Evolutionary conservation across 1,140 invertebrate species (phyloP), one percentile per base, ranked within the genome.

Genomic region (Drosophila tropicalis): DNA sequence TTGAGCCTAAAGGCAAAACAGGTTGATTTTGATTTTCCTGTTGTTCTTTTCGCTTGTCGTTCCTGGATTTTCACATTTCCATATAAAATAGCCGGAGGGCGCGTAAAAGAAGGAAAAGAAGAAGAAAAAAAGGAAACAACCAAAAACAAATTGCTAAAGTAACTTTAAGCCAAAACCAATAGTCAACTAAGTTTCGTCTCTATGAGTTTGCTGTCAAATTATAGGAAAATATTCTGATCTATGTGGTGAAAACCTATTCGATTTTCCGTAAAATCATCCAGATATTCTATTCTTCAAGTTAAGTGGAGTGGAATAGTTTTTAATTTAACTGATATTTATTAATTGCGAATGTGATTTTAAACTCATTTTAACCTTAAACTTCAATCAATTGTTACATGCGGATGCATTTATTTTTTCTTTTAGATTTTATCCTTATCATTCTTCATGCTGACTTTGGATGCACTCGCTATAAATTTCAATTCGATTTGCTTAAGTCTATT

Each of bases 401-500:
- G 4, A 29, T 5, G 5, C 29, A 29, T 29, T 29, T 5, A 29
- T 29, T 29, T 29, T 29, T 6, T 29, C 5, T 29, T 51, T 15
- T 47, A 9, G 17, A 9, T 15, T 15, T 5, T 47, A 17, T 17
- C 5, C 12, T 19, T 5, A 15, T 51, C 10, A 9, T 22, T 51
- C 12, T 51, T 51, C 22, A 3, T 12, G 1, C 17, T 51, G 9
- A 12, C 12, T 22, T 51, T 47, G 15, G 17, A 44, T 44, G 17
- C 15, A 17, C 17, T 47, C 9, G 6, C 44, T 56, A 56, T 56
- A 60, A 60, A 60, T 36, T 60, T 60, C 57, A 62, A 62, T 58
- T 15, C 3, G 56, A 58, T 58, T 36, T 58, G 56, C 56, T 36
- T 58, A 58, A 58, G 56, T 58, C 56, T 9, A 58, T 58, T 58